A percentile compares a stretch with the other conserved stretches of the same genome.
Conservation (phyloP, 2,888 invertebrate genomes). For the Tridacna gigas region DNA sequence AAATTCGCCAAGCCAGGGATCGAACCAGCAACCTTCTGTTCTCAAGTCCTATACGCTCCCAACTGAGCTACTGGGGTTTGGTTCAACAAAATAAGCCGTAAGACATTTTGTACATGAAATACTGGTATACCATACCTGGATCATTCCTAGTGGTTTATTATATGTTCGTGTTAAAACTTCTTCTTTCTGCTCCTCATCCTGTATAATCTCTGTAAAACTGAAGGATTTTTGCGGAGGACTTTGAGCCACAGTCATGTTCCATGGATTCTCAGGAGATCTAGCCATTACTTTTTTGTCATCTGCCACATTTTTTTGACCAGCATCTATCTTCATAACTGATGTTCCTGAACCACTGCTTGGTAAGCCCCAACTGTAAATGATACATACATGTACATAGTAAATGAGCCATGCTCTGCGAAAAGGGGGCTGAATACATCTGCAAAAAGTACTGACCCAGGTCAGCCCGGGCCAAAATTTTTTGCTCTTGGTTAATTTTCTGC, state of each 20-base stretch:
- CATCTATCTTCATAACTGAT: conserved; percentile 11
- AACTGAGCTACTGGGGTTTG: no score
- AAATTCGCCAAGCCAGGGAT: background rate
- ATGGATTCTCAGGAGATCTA: conserved; percentile 68
- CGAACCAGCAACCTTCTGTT: no score
- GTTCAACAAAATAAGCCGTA: background rate
- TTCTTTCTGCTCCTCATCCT: conserved; percentile 90
- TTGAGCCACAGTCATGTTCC: conserved; percentile 57
- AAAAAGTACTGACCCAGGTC: no score
- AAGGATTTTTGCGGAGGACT: conserved; percentile 61
- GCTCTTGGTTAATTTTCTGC: no score
- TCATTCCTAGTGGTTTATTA: conserved; percentile 90
- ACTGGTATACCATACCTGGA: conserved; percentile 88
- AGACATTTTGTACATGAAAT: background rate
- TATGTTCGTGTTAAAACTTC: conserved; percentile 90
- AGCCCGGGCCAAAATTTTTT: no score
- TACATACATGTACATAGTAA: background rate
- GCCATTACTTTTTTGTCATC: conserved; percentile 49
- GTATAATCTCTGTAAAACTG: conserved; percentile 88
- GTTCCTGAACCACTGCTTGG: conserved; percentile 25
- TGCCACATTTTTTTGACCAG: conserved; percentile 22
- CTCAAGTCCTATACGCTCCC: no score
- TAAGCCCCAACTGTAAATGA: conserved; percentile 73
- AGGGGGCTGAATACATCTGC: no score
- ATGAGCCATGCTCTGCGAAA: no score